Conservation (phyloP, 30 jellyfish, hydroid and myxozoan genomes). For the Aurelia aurita region DNA sequence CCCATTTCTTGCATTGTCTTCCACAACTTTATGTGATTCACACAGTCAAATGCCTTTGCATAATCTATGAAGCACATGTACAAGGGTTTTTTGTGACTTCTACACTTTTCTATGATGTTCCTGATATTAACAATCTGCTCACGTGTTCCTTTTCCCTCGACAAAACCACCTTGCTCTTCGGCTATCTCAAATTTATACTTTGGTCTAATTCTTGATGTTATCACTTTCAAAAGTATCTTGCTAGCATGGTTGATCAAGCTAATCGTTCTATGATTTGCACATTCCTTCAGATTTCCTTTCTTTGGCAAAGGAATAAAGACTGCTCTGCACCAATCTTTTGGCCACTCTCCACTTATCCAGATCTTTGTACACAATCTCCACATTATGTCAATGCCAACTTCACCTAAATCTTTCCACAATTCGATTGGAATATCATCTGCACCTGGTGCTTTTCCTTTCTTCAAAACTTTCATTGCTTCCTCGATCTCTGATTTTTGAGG, state of each 20-base stretch:
- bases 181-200: neutral
- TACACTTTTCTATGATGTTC: neutral
- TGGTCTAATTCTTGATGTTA: neutral
- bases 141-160: neutral
- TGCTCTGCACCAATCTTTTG: constrained; percentile 16
- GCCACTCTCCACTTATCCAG: constrained; percentile 29
- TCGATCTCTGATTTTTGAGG: neutral
- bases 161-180: constrained; percentile 18
- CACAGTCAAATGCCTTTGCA: too few species aligned
- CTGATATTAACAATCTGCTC: neutral
- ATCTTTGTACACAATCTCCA: constrained; percentile 5
- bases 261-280: constrained; percentile 37
- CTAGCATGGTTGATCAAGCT: constrained; percentile 13
- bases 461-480: neutral
- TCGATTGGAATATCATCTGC: constrained; percentile 1
- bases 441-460: neutral
- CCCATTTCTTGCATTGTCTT: too few species aligned
- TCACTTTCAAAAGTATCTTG: constrained; percentile 4
- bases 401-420: neutral
- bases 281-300: constrained; percentile 39
- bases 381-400: too few species aligned
- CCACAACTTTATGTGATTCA: too few species aligned
- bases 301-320: neutral
- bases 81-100: neutral
- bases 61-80: too few species aligned